Evolutionary conservation across 2,888 invertebrate genomes (phyloP), one percentile per base, ranked within the genome.

Genomic region (Podabrus alpinus): DNA sequence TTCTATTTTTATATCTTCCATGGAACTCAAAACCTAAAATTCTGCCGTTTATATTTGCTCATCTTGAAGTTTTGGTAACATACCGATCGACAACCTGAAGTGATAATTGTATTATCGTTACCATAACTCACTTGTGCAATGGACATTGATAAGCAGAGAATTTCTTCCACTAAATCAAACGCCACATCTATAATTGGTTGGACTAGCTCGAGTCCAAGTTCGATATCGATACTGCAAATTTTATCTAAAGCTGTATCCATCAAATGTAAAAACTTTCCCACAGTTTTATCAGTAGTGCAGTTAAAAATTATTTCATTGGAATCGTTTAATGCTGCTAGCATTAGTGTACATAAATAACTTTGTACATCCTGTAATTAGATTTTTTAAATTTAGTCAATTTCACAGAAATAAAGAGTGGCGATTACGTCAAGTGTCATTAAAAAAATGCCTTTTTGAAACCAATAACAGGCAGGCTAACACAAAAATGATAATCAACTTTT

Each of bases 11-110:
- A 91, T 81, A 16, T 87, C 86, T 81, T 89, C 89, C 11, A 90
- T 87, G 85, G 89, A 88, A 79, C 89, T 86, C 60, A 91, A 82
- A 1, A 91, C 90, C 91, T 91, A 84, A 67, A 82, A 81, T n/a
- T 5, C n/a, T 2, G 45, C n/a, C 7, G n/a, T 66, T 76, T 74
- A 61, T 45, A 68, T 62, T 59, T n/a, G 13, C 60, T 13, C 5
- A 24, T 21, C 21, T 59, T 24, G 45, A 72, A 25, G 15, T 9
- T 62, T 13, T 25, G 68, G 13, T 15, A n/a, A 70, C 73, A 15
- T 86, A 91, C 91, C 80, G 89, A 88, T 87, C 90, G 89, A 79
- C 90, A 89, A 29, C 90, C 85, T 15, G 90, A 90, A 83, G 88
- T 89, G 13, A 91, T 88, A 76, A 89, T 85, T 80, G 83, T 83